Evolutionary conservation across 1,140 invertebrate species (phyloP).

Genomic region (Rhagoletis zephyria): DNA sequence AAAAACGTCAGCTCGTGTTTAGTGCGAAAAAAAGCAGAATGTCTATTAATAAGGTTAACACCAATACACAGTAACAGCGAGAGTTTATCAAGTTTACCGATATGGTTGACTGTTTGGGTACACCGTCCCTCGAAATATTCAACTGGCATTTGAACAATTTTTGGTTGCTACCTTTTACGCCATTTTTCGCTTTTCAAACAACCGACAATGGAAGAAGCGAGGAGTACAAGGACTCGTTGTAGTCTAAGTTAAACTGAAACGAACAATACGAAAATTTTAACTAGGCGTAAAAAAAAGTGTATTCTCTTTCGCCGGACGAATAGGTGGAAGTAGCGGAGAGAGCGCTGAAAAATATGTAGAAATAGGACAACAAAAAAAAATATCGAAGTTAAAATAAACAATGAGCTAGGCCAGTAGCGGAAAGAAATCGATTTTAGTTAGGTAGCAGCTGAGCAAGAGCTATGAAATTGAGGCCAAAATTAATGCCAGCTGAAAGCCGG

Average conservation of each 20-base stretch:
- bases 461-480: not conserved
- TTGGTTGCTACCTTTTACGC: not conserved
- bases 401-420: too few species aligned
- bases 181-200: not conserved
- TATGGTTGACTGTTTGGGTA: not conserved
- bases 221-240: too few species aligned
- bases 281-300: too few species aligned
- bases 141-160: not conserved
- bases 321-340: too few species aligned
- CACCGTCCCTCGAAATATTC: not conserved
- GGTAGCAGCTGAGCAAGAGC: not conserved
- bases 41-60: conserved; percentile 27
- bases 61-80: not conserved
- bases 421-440: not conserved
- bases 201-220: not conserved
- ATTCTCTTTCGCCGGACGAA: too few species aligned
- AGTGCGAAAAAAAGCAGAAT: not conserved
- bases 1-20: not conserved
- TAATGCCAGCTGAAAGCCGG: not conserved
- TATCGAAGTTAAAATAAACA: too few species aligned
- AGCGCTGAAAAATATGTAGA: too few species aligned
- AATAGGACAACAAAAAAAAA: too few species aligned
- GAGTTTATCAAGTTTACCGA: not conserved
- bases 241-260: too few species aligned
- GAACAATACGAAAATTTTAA: too few species aligned